Conservation (phyloP, 2,113 vertebrate genomes). For the Pseudopodoces humilis region DNA sequence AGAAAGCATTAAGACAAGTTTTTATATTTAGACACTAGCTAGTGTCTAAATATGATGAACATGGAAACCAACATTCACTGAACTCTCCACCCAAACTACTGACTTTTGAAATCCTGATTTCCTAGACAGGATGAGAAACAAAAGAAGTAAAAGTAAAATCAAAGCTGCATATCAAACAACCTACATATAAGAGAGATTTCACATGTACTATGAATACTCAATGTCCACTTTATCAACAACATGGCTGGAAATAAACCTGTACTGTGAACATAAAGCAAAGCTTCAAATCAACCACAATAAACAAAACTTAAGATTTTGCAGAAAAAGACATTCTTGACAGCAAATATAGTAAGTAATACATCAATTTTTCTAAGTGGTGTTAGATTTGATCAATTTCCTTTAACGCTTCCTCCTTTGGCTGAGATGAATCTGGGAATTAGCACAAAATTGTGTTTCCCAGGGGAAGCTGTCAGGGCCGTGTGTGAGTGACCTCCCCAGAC, state of each 20-base stretch:
- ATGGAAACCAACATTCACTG: background rate
- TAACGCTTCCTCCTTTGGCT: background rate
- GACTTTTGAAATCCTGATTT: background rate
- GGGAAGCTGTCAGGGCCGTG: rapidly evolving
- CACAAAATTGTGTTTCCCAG: rapidly evolving
- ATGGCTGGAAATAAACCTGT: background rate
- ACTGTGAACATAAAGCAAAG: background rate
- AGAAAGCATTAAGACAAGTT: background rate
- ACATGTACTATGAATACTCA: background rate
- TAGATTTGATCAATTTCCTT: background rate
- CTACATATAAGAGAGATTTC: background rate
- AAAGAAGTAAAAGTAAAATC: background rate
- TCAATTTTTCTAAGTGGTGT: background rate
- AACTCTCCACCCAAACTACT: background rate
- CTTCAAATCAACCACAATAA: background rate
- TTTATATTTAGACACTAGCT: background rate
- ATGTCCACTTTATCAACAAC: background rate
- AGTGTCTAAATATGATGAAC: background rate
- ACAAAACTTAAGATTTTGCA: background rate
- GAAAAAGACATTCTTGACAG: background rate
- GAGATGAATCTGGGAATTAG: background rate
- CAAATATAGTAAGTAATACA: background rate
- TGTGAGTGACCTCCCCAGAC: rapidly evolving
- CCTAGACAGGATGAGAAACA: background rate
- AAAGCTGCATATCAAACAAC: background rate